A percentile compares a stretch with the other conserved stretches of the same genome.
phyloP scores from a whole-genome alignment of 2,113 vertebrate genomes.

The Actenoides lindsayi region DNA sequence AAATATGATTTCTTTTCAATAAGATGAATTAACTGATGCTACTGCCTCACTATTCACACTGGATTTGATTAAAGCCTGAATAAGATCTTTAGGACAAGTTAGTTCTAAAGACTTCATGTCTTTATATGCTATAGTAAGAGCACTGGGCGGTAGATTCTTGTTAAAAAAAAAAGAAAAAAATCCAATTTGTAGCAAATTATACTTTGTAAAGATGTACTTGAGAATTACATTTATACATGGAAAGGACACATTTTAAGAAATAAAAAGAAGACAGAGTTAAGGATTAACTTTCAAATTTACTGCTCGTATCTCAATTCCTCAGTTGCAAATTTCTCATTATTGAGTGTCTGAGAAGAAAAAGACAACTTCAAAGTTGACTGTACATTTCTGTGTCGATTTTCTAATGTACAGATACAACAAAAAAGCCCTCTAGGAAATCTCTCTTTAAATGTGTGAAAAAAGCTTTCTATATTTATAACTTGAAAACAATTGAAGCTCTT shows the following conservation, averaged over 20 bases:
- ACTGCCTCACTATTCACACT: not conserved
- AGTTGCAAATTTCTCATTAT: conserved; percentile 31
- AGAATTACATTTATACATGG: not conserved
- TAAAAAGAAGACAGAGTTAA: conserved; percentile 18
- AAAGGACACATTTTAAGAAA: conserved; percentile 22
- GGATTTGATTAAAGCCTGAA: conserved; percentile 47
- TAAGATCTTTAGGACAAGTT: conserved; percentile 17
- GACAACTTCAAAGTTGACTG: conserved; percentile 13
- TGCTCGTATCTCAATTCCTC: conserved; percentile 34
- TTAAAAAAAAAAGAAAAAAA: not conserved
- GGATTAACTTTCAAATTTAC: conserved; percentile 32
- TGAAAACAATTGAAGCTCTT: conserved; percentile 23
- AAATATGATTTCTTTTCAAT: not conserved
- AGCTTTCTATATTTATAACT: conserved; percentile 37
- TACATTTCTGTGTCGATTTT: not conserved
- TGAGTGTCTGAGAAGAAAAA: conserved; percentile 38
- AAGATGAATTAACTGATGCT: conserved; percentile 26
- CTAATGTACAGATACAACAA: conserved; percentile 23
- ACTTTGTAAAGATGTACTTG: conserved; percentile 22
- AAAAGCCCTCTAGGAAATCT: conserved; percentile 25
- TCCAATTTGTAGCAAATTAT: conserved; percentile 36
- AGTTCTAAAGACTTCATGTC: conserved; percentile 17
- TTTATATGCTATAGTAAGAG: not conserved
- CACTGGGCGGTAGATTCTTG: not conserved
- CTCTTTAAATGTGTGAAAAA: not conserved